These are phyloP conservation scores for Odontamblyopus lacepedii DNA, from an alignment of 2,797 vertebrate genomes.

Conservation along the genomic window DNA sequence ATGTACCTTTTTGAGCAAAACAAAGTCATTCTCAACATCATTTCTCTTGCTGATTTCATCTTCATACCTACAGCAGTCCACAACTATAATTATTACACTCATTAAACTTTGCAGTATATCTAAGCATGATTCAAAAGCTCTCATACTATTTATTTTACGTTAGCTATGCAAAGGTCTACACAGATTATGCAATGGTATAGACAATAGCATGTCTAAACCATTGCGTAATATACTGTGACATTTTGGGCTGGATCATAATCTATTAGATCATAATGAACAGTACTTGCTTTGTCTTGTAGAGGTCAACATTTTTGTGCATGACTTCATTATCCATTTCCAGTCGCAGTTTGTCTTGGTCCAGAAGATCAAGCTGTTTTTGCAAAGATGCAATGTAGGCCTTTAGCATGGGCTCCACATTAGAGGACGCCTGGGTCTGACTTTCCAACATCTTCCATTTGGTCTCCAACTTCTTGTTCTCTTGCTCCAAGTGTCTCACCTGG, in stretches of 20 bases:
- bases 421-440: slow-evolving; percentile 53
- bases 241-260: neutral
- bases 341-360: slow-evolving; percentile 58
- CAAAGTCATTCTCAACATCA: slow-evolving; percentile 83
- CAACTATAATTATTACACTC: slow-evolving; percentile 5
- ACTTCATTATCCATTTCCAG: slow-evolving; percentile 76
- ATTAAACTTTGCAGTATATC: neutral
- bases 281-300: slow-evolving; percentile 53
- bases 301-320: slow-evolving; percentile 67
- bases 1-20: slow-evolving; percentile 86
- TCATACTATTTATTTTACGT: neutral
- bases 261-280: neutral
- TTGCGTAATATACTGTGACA: neutral
- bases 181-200: neutral
- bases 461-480: slow-evolving; percentile 89
- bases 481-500: slow-evolving; percentile 85
- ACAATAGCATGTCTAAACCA: neutral
- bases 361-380: slow-evolving; percentile 67
- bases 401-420: slow-evolving; percentile 73
- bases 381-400: slow-evolving; percentile 76
- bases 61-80: slow-evolving; percentile 79
- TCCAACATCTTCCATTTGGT: slow-evolving; percentile 87
- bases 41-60: slow-evolving; percentile 79
- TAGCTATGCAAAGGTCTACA: neutral
- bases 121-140: neutral